Conservation (phyloP, 2,888 invertebrate species). For the Perdita meconis region DNA sequence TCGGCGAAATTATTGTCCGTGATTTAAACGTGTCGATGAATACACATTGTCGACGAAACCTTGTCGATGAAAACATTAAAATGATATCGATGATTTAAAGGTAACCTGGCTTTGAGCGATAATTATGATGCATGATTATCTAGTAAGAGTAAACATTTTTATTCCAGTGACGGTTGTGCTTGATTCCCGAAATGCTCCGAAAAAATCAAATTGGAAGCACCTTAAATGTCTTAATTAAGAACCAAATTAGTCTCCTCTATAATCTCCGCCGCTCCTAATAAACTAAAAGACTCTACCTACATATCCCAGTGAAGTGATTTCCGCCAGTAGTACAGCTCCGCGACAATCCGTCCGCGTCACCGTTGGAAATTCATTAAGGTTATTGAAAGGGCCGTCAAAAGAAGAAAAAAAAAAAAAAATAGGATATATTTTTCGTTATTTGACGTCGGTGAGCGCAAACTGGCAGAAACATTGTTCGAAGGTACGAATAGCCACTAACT, state of each 20-base stretch:
- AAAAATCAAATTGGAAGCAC: no score
- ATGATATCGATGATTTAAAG: no score
- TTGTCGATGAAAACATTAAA: no score
- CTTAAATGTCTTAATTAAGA: no score
- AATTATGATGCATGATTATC: background rate
- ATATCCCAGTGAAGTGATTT: background rate
- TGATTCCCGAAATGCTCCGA: background rate
- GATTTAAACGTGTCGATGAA: no score
- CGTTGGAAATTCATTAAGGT: slow-evolving; percentile 5
- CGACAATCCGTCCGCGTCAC: no score
- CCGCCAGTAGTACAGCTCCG: background rate
- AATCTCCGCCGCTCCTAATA: no score
- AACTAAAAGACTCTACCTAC: no score
- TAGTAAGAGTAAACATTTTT: background rate
- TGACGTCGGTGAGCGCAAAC: slow-evolving; percentile 48
- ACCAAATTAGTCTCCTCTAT: no score
- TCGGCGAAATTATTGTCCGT: no score
- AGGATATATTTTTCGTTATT: slow-evolving; percentile 51
- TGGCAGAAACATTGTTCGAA: slow-evolving; percentile 61
- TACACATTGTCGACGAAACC: no score
- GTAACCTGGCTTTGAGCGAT: background rate
- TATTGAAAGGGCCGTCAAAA: background rate
- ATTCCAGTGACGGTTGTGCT: background rate
- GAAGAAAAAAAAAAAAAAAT: background rate
- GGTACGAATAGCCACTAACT: slow-evolving; percentile 62